Conservation (phyloP, 2,888 invertebrate species). For the Beris morrisii region DNA sequence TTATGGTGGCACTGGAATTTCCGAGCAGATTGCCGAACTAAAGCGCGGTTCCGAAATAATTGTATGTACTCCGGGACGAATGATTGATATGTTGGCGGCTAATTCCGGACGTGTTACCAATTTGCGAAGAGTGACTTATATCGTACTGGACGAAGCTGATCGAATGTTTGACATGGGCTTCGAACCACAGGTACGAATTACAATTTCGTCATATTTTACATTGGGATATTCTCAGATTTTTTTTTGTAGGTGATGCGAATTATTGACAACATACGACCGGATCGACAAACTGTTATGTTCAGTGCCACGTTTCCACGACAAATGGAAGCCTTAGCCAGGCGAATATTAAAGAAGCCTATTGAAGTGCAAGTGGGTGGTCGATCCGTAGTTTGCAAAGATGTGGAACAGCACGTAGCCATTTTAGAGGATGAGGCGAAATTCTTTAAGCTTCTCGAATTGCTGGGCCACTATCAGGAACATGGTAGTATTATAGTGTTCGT, state of each 20-base stretch:
- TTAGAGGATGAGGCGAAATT: constrained; percentile 97
- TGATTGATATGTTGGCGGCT: constrained; percentile 99
- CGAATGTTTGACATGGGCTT: constrained; percentile 99
- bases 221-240: background rate
- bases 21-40: constrained; percentile 88
- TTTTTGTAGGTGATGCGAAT: constrained; percentile 83
- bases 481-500: constrained; percentile 97
- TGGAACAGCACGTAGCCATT: constrained; percentile 91
- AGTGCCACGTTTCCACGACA: constrained; percentile 98
- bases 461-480: constrained; percentile 88
- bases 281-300: constrained; percentile 98
- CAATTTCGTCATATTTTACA: background rate
- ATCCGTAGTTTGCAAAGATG: constrained; percentile 96
- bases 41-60: constrained; percentile 97
- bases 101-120: constrained; percentile 98
- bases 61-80: constrained; percentile 97
- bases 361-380: constrained; percentile 97
- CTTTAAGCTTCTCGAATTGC: constrained; percentile 93
- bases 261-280: constrained; percentile 94
- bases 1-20: constrained; percentile 97
- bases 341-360: constrained; percentile 91
- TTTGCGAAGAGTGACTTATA: constrained; percentile 91
- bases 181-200: constrained; percentile 61
- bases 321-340: constrained; percentile 96
- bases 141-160: constrained; percentile 98